Base-by-base conservation (phyloP, 2,797 vertebrate species). In the Echeneis naucrates region DNA sequence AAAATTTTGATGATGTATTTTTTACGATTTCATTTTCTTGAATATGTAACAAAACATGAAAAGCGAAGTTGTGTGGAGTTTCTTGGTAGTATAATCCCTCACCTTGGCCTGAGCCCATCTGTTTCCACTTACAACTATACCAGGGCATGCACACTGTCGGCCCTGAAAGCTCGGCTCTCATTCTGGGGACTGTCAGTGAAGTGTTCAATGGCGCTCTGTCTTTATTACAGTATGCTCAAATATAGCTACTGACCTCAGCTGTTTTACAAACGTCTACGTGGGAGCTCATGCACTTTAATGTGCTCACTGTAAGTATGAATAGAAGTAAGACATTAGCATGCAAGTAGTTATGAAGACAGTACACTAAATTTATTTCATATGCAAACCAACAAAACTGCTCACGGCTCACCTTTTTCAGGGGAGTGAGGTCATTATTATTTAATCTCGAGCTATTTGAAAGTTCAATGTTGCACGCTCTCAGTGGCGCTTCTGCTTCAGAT, bases 401-500 rank as follows among this genome's bases (percentile, higher is more conserved):
- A 59, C 61, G 68, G 88, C 71, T 94, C 87, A 91, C 84, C 85
- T 40, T 38, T 58, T 69, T 84, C 40, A 30, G 44, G 83, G 82
- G 86, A 92, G 83, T 84, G 80, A 88, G 90, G 56, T 86, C 82
- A 86, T 82, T 79, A 90, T 91, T 95, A 67, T 87, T 84, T 89
- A 90, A 95, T 94, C 91, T 93, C 86, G 75, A 75, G 73, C 87
- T 92, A 90, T 94, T 93, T 95, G 85, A 94, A 94, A 93, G 84
- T 88, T 90, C 86, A 93, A 92, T 89, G 88, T 92, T 92, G 86
- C 84, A 84, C 89, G 91, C 87, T 88, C 74, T 81, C 69, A 79
- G 79, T 92, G 79, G 82, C 84, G 89, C 78, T 93, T 94, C 95
- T 96, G 96, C 93, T 96, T 95, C 94, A 93, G 93, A 95, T 97